Evolutionary conservation across 2,797 vertebrate genomes (phyloP).

Genomic region (Lithobates pipiens): DNA sequence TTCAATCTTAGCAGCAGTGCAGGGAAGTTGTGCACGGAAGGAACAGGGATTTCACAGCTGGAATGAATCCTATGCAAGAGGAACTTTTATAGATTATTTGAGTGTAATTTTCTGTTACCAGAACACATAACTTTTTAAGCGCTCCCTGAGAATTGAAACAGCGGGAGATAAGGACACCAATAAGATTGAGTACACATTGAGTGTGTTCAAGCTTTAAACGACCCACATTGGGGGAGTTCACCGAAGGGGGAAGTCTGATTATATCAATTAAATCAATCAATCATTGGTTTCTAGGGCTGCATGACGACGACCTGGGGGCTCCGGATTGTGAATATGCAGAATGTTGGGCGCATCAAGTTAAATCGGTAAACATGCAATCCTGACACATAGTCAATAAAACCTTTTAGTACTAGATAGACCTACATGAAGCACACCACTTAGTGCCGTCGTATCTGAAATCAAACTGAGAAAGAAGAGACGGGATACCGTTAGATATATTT

Average conservation of each 20-base stretch:
- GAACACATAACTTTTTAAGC: constrained; percentile 58
- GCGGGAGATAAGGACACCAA: constrained; percentile 48
- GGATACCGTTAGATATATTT: not conserved
- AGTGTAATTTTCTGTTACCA: constrained; percentile 58
- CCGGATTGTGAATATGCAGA: constrained; percentile 10
- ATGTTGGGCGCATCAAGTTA: constrained; percentile 23
- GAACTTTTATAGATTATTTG: constrained; percentile 60
- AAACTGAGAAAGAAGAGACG: constrained; percentile 8
- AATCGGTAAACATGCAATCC: constrained; percentile 26
- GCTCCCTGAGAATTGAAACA: constrained; percentile 55
- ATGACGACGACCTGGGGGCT: constrained; percentile 11
- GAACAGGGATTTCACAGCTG: constrained; percentile 55
- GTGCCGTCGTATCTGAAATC: constrained; percentile 10
- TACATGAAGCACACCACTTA: constrained; percentile 29
- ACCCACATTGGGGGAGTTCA: constrained; percentile 12
- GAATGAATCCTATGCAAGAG: constrained; percentile 55
- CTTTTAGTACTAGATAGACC: constrained; percentile 8
- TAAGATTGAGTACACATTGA: constrained; percentile 46
- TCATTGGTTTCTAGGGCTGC: constrained; percentile 16
- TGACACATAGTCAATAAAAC: constrained; percentile 49
- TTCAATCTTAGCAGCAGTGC: constrained; percentile 21
- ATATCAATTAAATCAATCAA: constrained; percentile 44
- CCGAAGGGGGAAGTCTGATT: constrained; percentile 11
- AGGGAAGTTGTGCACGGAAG: constrained; percentile 29
- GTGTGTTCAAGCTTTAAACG: constrained; percentile 37